These are phyloP conservation scores for Nomada fabriciana DNA, from an alignment of 2,888 invertebrate species.

Conservation along the genomic window DNA sequence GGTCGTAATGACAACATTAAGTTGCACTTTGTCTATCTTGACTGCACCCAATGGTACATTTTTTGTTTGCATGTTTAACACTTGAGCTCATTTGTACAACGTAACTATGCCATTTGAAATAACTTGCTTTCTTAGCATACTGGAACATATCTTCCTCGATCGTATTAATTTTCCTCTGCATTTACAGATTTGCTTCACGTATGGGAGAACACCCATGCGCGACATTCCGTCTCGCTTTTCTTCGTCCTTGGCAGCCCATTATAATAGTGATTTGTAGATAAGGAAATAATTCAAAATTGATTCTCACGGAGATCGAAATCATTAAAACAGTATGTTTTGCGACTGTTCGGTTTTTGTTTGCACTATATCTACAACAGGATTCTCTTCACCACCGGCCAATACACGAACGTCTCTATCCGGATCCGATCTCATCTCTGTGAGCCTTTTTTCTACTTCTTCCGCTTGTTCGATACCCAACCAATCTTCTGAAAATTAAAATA, in stretches of 20 bases:
- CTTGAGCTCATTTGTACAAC: constrained; percentile 61
- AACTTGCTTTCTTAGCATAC: not conserved
- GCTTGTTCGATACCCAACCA: constrained; percentile 72
- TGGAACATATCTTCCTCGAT: constrained; percentile 12
- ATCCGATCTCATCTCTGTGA: constrained; percentile 78
- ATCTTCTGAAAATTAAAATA: constrained; percentile 67
- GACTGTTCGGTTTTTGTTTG: constrained; percentile 53
- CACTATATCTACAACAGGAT: constrained; percentile 25
- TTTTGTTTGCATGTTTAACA: constrained; percentile 27
- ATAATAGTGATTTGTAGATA: constrained; percentile 43
- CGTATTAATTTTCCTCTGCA: constrained; percentile 17
- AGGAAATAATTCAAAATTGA: constrained; percentile 33
- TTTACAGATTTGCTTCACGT: constrained; percentile 27
- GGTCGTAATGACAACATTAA: constrained; percentile 47
- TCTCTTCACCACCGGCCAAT: constrained; percentile 74
- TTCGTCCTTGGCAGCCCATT: constrained; percentile 18
- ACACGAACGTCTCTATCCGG: constrained; percentile 81
- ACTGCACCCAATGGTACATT: constrained; percentile 47
- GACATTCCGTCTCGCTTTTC: not conserved
- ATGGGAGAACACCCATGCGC: constrained; percentile 35
- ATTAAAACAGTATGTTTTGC: constrained; percentile 63
- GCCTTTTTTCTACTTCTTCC: constrained; percentile 73
- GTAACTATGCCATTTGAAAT: constrained; percentile 23
- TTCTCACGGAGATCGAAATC: constrained; percentile 38
- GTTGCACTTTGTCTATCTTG: constrained; percentile 44